Evolutionary conservation across 1,140 invertebrate species (phyloP).

Genomic region (Maniola jurtina): DNA sequence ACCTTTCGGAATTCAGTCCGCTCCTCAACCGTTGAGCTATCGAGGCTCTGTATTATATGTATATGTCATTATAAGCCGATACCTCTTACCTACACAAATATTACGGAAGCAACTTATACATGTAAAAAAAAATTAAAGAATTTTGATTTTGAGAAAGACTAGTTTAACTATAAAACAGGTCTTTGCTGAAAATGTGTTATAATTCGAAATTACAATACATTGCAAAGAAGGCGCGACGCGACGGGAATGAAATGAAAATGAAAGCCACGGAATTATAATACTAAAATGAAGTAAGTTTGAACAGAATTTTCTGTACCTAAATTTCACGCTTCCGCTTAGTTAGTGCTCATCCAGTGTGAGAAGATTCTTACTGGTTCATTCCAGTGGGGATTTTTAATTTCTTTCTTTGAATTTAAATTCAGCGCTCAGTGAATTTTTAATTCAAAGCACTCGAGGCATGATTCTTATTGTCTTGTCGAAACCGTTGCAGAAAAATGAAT

Average conservation of each 20-base stretch:
- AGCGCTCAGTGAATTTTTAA: constrained; percentile 55
- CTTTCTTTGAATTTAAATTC: constrained; percentile 62
- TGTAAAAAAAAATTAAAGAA: too few species aligned
- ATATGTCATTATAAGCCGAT: too few species aligned
- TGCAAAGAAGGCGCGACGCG: constrained; percentile 12
- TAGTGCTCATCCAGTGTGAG: constrained; percentile 42
- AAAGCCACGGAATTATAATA: constrained; percentile 41
- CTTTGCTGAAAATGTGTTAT: too few species aligned
- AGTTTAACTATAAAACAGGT: too few species aligned
- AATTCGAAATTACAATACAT: too few species aligned
- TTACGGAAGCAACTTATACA: too few species aligned
- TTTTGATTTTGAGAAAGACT: too few species aligned
- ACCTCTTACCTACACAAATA: too few species aligned
- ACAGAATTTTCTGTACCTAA: constrained; percentile 40
- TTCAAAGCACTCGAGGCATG: constrained; percentile 43
- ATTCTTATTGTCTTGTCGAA: constrained; percentile 33
- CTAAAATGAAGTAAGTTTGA: constrained; percentile 40
- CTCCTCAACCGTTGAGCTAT: too few species aligned
- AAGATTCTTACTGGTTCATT: constrained; percentile 48
- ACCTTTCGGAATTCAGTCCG: too few species aligned
- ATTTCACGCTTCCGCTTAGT: constrained; percentile 42
- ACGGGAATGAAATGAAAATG: constrained; percentile 16
- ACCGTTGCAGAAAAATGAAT: constrained; percentile 7
- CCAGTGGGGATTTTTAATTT: constrained; percentile 61
- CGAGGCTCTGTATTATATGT: too few species aligned